Conservation (phyloP, 2,888 invertebrate species). For the Neoascia interrupta region DNA sequence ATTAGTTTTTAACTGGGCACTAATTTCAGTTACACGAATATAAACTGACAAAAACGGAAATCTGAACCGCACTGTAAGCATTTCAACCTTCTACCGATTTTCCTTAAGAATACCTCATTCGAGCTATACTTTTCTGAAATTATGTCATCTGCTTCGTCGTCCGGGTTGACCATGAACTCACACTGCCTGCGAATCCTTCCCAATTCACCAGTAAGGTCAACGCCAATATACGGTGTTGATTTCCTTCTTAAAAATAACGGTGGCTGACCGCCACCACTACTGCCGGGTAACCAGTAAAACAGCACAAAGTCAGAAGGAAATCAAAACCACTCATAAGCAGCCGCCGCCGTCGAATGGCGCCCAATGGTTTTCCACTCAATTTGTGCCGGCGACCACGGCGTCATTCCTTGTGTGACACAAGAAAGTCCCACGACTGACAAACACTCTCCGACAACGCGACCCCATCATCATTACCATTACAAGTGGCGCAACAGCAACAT, state of each 20-base stretch:
- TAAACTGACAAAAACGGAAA: too few species aligned
- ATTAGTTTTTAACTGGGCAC: too few species aligned
- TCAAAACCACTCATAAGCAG: constrained; percentile 41
- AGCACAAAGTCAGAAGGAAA: constrained; percentile 34
- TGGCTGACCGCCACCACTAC: constrained; percentile 45
- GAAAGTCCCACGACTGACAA: constrained; percentile 53
- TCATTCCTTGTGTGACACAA: constrained; percentile 8
- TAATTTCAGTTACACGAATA: too few species aligned
- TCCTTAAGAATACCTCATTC: too few species aligned
- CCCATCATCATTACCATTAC: constrained; percentile 34
- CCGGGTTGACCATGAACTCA: constrained; percentile 47
- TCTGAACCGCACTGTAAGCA: too few species aligned
- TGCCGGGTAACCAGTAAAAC: background rate
- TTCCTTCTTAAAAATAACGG: constrained; percentile 56
- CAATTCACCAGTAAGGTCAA: constrained; percentile 13
- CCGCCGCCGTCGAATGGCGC: constrained; percentile 49
- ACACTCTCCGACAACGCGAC: constrained; percentile 12
- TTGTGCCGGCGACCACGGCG: constrained; percentile 44
- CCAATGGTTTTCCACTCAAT: constrained; percentile 69
- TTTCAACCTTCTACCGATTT: too few species aligned
- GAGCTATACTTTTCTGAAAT: too few species aligned
- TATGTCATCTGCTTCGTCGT: too few species aligned
- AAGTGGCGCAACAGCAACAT: constrained; percentile 31
- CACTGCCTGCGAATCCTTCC: constrained; percentile 23
- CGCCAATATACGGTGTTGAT: constrained; percentile 47